Evolutionary conservation across 2,797 vertebrate genomes (phyloP), one percentile per base, ranked within the genome.

Genomic region (Zalophus californianus): DNA sequence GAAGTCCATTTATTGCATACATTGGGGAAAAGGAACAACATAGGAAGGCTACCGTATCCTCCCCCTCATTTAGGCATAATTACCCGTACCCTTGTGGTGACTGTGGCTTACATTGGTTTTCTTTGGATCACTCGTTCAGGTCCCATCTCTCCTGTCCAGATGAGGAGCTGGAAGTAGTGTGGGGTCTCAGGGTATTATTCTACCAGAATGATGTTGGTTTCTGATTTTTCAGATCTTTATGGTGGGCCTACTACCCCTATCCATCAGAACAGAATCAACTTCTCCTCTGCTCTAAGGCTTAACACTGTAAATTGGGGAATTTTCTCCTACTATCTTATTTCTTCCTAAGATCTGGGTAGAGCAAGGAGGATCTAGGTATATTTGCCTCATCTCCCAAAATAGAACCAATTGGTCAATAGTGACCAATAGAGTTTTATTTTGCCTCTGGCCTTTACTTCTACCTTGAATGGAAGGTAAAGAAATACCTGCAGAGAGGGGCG

Each of bases 171-270:
- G 32, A 82, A 85, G 27, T 50, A 72, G 5, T 41, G 50, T 44
- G 79, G 60, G 56, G 32, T 66, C n/a, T 86, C 8, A n/a, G 58
- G 60, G 48, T 12, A 35, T 78, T 83, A 7, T 70, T 91, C 16
- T 66, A 66, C 35, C 0, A 50, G 6, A 18, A 48, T 82, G 50
- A 12, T 12, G 2, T 14, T 80, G 27, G 56, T 95, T 90, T 88
- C 50, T 88, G 50, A 41, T 66, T 83, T 87, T 88, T 90, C 58
- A 96, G 58, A 92, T 21, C 12, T 93, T 92, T 18, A 9, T 35
- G 32, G 12, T 86, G 9, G 16, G 20, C 35, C 4, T 52, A n/a
- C 9, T 48, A 50, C 2, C 3, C 25, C 4, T 41, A 0, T 14
- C 35, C 60, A 35, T 75, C n/a, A 56, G 44, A 83, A 82, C 52